Base-by-base conservation (phyloP, 2,888 invertebrate species). In the Drosophila stalkeri region DNA sequence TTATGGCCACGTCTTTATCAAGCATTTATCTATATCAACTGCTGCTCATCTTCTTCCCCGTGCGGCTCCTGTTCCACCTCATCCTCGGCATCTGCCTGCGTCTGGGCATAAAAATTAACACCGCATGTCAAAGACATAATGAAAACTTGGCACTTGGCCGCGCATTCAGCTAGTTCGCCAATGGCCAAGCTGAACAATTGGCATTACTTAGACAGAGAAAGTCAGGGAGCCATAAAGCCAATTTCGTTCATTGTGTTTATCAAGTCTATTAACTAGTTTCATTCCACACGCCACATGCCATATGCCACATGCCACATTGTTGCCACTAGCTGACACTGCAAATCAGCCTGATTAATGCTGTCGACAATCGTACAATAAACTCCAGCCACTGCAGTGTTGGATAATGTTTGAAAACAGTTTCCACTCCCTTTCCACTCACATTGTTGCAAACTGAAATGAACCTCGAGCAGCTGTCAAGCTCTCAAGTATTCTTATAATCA, bases 91-190 rank as follows among this genome's bases (percentile, higher is more conserved):
- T 18, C 56, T 27, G 43, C 3, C 14, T 44, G 31, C 56, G 59
- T 47, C 54, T 43, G 49, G 56, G 77, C 77, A 79, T 80, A 64
- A 70, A 80, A 79, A 77, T 79, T 73, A 79, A 79, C 76, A 79
- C 73, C 76, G 66, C 79, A 66, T 71, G 77, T 70, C 77, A 55
- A 60, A 61, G 63, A 60, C 65, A 70, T 77, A 77, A 77, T 73
- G 69, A 76, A 64, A 67, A 71, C 75, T 73, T 64, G 63, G 11
- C 64, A 61, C 46, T 66, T 62, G 37, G 14, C 11, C 51, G 56
- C 67, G 43, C 23, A 52, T 41, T 49, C 33, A 18, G 44, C 55
- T 39, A 51, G 44, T 63, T 63, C 64, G 39, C 33, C 60, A 62
- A 61, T 66, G 47, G 20, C 33, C 44, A 43, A 37, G 44, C 56